These are phyloP conservation scores for Coregonus sp. DNA, from an alignment of 2,797 vertebrate species.

Conservation along the genomic window DNA sequence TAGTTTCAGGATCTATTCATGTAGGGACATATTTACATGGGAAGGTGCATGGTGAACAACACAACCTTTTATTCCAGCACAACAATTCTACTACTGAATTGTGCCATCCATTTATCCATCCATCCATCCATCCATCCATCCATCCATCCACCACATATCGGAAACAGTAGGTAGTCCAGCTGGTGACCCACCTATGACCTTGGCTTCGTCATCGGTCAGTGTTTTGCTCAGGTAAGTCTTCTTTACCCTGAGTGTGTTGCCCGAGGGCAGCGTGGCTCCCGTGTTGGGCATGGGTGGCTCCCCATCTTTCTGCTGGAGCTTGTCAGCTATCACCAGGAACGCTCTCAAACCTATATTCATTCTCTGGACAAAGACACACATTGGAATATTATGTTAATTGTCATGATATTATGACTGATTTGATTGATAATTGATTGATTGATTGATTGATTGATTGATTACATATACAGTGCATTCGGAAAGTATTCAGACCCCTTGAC, in stretches of 20 bases:
- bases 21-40: not conserved
- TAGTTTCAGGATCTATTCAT: not conserved
- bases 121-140: not conserved
- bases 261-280: conserved; percentile 92
- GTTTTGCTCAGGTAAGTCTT: conserved; percentile 97
- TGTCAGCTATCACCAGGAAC: conserved; percentile 96
- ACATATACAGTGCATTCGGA: not conserved
- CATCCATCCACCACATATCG: not conserved
- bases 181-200: conserved; percentile 88
- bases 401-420: not conserved
- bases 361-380: conserved; percentile 76
- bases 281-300: conserved; percentile 98
- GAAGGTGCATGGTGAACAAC: not conserved
- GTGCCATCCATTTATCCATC: not conserved
- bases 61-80: not conserved
- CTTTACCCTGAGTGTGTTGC: conserved; percentile 95
- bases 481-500: not conserved
- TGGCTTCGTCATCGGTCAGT: conserved; percentile 95
- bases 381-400: not conserved
- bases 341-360: conserved; percentile 98
- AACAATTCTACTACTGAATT: not conserved
- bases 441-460: not conserved
- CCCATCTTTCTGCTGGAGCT: conserved; percentile 96
- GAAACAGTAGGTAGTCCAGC: not conserved
- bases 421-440: not conserved